A percentile compares a stretch with the other conserved stretches of the same genome.
phyloP scores from a whole-genome alignment of 2,888 invertebrate genomes.

The Hyposoter dolosus region DNA sequence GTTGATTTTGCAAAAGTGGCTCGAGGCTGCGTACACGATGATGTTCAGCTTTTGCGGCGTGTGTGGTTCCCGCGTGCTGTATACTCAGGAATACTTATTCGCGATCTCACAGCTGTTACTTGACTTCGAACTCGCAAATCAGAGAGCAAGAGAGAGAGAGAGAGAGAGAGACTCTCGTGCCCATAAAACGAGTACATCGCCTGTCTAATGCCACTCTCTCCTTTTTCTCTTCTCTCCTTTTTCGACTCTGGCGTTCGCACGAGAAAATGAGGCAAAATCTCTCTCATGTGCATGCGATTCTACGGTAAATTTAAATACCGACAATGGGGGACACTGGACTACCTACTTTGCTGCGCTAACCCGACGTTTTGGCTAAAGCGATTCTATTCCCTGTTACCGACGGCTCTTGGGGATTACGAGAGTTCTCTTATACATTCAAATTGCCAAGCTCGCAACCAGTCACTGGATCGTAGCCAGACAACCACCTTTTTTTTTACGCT shows the following conservation, averaged over 20 bases:
- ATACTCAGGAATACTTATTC: constrained; percentile 56
- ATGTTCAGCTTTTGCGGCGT: constrained; percentile 78
- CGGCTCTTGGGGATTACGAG: constrained; percentile 54
- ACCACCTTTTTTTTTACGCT: constrained; percentile 68
- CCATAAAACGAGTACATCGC: constrained; percentile 37
- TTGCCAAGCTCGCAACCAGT: constrained; percentile 57
- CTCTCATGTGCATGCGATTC: constrained; percentile 73
- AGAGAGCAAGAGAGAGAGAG: constrained; percentile 64
- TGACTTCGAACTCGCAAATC: constrained; percentile 78
- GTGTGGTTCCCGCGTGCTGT: constrained; percentile 76
- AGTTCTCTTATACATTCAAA: constrained; percentile 35
- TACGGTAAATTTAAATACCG: constrained; percentile 84
- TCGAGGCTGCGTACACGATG: constrained; percentile 67
- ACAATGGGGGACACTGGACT: constrained; percentile 68
- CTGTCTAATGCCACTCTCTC: constrained; percentile 28
- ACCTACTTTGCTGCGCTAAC: constrained; percentile 53
- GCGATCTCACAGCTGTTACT: constrained; percentile 62
- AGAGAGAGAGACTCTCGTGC: constrained; percentile 37
- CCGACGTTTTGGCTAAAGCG: constrained; percentile 72
- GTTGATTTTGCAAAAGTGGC: constrained; percentile 76
- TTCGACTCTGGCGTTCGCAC: constrained; percentile 47
- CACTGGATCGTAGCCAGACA: constrained; percentile 78
- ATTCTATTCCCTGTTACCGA: constrained; percentile 31
- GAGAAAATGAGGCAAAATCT: constrained; percentile 81
- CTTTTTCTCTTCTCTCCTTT: constrained; percentile 37